These are phyloP conservation scores for Cataglyphis altisquamis DNA, from an alignment of 2,888 invertebrate species.

Conservation along the genomic window DNA sequence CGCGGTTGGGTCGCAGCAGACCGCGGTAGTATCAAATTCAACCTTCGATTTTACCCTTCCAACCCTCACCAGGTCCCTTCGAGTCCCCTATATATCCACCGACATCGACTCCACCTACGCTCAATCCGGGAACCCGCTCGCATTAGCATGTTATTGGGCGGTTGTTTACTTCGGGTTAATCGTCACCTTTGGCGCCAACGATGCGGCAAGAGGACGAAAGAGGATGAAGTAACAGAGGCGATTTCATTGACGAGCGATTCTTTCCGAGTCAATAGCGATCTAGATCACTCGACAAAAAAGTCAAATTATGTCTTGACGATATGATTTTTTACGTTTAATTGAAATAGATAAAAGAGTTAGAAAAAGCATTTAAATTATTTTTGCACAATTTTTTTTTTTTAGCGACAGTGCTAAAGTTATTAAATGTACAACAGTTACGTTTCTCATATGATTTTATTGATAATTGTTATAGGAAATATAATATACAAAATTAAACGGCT, in stretches of 20 bases:
- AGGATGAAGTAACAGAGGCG: conserved; percentile 26
- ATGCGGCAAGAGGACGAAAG: conserved; percentile 47
- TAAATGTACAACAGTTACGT: background rate
- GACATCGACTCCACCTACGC: conserved; percentile 48
- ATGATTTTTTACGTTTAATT: background rate
- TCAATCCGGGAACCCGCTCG: conserved; percentile 72
- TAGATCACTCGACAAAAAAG: background rate
- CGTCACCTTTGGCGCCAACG: conserved; percentile 70
- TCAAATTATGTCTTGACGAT: background rate
- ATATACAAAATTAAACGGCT: too few relatives aligned
- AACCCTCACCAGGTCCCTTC: conserved; percentile 17
- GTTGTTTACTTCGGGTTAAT: conserved; percentile 84
- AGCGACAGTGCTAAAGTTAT: background rate
- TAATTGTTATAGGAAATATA: background rate
- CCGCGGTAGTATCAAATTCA: conserved; percentile 47
- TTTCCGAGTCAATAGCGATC: conserved; percentile 30
- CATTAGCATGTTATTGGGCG: conserved; percentile 85
- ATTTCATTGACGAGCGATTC: conserved; percentile 55
- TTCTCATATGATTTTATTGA: background rate
- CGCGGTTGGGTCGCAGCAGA: conserved; percentile 27
- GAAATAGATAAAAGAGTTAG: background rate
- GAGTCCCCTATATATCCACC: conserved; percentile 21
- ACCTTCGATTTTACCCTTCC: conserved; percentile 45
- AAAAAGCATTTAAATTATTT: background rate
- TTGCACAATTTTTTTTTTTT: background rate